Evolutionary conservation across 2,113 vertebrate species (phyloP), one percentile per base, ranked within the genome.

Genomic region (Ranitomeya imitator): DNA sequence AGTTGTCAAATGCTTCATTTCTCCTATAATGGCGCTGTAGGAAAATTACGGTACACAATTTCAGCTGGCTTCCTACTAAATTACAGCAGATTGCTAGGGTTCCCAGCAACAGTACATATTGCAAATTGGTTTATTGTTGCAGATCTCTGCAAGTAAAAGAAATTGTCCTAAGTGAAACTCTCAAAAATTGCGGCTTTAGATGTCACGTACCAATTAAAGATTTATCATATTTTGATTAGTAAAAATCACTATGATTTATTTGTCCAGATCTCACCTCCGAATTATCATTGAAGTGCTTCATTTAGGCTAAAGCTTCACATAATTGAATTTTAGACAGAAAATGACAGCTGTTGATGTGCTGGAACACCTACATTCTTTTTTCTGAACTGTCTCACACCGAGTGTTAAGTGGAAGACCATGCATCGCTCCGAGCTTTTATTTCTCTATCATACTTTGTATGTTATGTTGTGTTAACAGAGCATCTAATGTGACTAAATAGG

Each of bases 401-500:
- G 87, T 88, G 87, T 88, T 88, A 85, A 89, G 82, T 89, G 81
- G 87, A 71, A 89, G 87, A 79, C 81, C 81, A 85, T 89, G 82
- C 87, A 69, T 85, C 65, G 87, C 87, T 89, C 31, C 21, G 61
- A 89, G 87, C 87, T 89, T 89, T 89, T 89, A 85, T 89, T 89
- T 84, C 87, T 89, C 87, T 89, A 85, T 89, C 82, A 77, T 89
- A 89, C 87, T 89, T 89, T 89, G 87, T 89, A 89, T 89, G 74
- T 89, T 84, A 93, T 94, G 93, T 94, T 94, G 92, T 93, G 93
- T 94, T 94, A 94, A 94, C 93, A 94, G 93, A 94, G 93, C 94
- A 93, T 94, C 93, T 94, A 94, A 94, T 94, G 94, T 92, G 93
- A 93, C 94, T 94, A 94, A 94, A 94, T 94, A 94, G 94, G 93